A percentile compares a stretch with the other conserved stretches of the same genome.
phyloP scores from a whole-genome alignment of 2,797 vertebrate genomes.

The Phrynocephalus vlangalii region DNA sequence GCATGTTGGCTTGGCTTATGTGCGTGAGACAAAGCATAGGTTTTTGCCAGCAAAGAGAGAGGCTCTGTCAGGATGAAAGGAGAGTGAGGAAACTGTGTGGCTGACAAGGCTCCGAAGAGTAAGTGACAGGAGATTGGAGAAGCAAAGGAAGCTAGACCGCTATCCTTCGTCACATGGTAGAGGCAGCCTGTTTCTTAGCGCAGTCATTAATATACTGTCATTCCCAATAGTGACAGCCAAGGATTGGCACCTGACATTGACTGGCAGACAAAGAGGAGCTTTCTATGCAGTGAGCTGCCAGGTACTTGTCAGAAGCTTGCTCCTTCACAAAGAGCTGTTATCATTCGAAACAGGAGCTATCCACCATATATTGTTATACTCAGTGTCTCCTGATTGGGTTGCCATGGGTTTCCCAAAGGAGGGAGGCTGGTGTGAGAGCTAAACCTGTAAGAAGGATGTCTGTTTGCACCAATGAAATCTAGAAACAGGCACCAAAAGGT shows the following conservation, averaged over 20 bases:
- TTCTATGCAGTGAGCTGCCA: constrained; percentile 6
- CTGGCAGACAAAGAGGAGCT: constrained; percentile 28
- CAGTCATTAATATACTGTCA: constrained; percentile 32
- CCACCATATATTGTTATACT: not conserved
- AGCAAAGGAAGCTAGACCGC: constrained; percentile 23
- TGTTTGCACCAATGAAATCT: no score
- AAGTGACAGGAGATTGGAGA: constrained; percentile 50
- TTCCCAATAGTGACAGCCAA: constrained; percentile 3
- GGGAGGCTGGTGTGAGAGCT: no score
- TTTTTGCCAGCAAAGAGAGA: not conserved
- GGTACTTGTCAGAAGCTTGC: not conserved
- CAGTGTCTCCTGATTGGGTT: no score
- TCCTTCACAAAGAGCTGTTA: not conserved
- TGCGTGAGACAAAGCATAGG: not conserved
- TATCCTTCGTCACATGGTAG: constrained; percentile 1
- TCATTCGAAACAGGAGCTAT: no score
- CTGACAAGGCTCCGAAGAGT: constrained; percentile 46
- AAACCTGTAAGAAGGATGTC: no score
- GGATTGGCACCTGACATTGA: constrained; percentile 30
- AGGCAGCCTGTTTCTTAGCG: not conserved
- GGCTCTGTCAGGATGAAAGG: not conserved
- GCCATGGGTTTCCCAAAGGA: no score
- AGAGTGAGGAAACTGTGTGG: rapidly evolving
- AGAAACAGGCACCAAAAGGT: no score
- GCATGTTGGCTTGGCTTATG: not conserved